A percentile compares a stretch with the other conserved stretches of the same genome.
Evolutionary conservation across 2,888 invertebrate species (phyloP).

Genomic region (Ormyrus rosae): DNA sequence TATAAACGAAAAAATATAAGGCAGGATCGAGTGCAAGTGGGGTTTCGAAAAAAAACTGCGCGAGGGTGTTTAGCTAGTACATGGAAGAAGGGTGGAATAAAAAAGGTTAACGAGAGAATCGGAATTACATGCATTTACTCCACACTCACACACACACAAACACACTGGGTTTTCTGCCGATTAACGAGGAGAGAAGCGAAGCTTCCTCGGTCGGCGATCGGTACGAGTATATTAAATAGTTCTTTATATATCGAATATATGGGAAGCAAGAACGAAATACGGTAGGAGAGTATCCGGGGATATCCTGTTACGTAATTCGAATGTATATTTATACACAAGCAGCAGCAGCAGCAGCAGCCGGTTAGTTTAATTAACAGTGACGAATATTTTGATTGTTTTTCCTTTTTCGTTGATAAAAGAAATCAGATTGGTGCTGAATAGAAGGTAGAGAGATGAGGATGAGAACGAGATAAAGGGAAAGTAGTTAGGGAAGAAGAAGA

Average conservation of each 20-base stretch:
- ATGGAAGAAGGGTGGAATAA: constrained; percentile 50
- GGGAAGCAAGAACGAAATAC: constrained; percentile 47
- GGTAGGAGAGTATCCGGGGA: constrained; percentile 68
- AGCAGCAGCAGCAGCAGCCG: constrained; percentile 60
- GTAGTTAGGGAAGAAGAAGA: constrained; percentile 5
- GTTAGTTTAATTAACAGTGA: constrained; percentile 73
- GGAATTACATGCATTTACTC: constrained; percentile 36
- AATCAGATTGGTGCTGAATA: constrained; percentile 76
- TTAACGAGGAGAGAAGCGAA: constrained; percentile 52
- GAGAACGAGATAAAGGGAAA: background rate
- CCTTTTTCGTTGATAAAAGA: constrained; percentile 51
- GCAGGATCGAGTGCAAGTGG: constrained; percentile 50
- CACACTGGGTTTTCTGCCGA: constrained; percentile 40
- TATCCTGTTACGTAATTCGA: constrained; percentile 75
- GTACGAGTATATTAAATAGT: constrained; percentile 41
- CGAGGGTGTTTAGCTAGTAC: constrained; percentile 25
- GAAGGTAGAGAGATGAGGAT: constrained; percentile 13
- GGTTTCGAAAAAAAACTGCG: constrained; percentile 59
- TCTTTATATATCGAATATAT: constrained; percentile 51
- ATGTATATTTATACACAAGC: constrained; percentile 72
- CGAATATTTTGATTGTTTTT: constrained; percentile 74
- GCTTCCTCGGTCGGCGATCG: constrained; percentile 33
- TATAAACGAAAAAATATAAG: constrained; percentile 49
- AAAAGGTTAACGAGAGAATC: constrained; percentile 51
- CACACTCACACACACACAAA: constrained; percentile 13